A percentile compares a stretch with the other conserved stretches of the same genome.
Conservation (phyloP, 2,113 vertebrate genomes). For the Formicarius rufipectus region DNA sequence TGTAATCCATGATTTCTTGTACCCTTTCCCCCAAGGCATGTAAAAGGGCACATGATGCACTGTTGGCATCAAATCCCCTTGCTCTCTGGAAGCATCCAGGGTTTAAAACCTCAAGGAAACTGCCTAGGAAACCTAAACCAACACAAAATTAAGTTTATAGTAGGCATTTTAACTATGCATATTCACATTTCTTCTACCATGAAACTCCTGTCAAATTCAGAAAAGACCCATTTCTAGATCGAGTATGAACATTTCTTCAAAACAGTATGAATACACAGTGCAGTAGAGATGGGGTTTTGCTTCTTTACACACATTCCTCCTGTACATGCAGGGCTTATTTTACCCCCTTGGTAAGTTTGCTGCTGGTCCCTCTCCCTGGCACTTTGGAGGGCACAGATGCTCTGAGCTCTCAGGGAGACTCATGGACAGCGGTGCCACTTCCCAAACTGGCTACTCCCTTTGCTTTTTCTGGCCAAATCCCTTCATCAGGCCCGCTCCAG, state of each 20-base stretch:
- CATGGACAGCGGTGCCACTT: neutral
- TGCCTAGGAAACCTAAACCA: neutral
- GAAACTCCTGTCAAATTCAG: neutral
- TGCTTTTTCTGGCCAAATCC: neutral
- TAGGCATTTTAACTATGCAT: neutral
- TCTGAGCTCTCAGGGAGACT: neutral
- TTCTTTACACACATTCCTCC: neutral
- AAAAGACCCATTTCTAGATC: neutral
- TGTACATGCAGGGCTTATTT: neutral
- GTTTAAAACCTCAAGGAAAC: neutral
- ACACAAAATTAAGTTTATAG: neutral
- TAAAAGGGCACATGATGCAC: neutral
- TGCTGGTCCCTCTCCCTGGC: neutral
- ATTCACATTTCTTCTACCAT: neutral
- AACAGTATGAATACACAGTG: neutral
- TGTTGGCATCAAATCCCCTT: neutral
- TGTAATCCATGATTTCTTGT: neutral
- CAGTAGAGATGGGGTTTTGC: neutral
- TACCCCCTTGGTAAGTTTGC: neutral
- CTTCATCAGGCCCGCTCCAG: neutral
- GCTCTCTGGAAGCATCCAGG: neutral
- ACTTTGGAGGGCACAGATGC: slow-evolving; percentile 2
- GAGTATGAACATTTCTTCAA: neutral
- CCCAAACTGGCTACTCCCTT: slow-evolving; percentile 5
- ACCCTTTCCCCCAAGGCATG: neutral